Conservation (phyloP, 2,797 vertebrate genomes). For the Zalophus californianus region DNA sequence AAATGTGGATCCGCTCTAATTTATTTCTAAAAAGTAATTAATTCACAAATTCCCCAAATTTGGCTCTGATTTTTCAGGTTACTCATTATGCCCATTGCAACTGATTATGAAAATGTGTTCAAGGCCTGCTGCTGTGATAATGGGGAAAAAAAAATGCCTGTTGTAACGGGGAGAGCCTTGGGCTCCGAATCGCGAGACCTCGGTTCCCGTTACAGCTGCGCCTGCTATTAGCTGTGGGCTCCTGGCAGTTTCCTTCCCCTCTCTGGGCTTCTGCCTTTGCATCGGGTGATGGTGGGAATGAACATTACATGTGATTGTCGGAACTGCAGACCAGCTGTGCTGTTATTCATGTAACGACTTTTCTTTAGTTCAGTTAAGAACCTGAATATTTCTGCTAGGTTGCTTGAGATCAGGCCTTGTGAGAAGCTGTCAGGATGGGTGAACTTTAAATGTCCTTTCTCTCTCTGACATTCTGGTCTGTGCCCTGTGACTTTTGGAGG, state of each 20-base stretch:
- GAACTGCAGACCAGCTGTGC: background rate
- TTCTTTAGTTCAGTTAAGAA: background rate
- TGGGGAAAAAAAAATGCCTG: too few relatives aligned
- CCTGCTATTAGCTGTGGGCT: background rate
- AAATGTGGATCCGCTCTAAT: background rate
- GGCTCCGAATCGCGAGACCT: rapidly evolving
- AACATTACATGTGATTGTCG: background rate
- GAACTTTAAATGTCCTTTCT: background rate
- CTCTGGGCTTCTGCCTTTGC: background rate
- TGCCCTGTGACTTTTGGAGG: background rate
- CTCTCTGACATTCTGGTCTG: background rate
- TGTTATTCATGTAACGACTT: background rate
- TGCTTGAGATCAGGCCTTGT: background rate
- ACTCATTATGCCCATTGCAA: background rate
- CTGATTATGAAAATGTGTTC: background rate
- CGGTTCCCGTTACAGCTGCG: background rate
- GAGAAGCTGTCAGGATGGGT: background rate
- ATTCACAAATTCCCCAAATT: background rate
- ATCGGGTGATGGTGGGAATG: too few relatives aligned
- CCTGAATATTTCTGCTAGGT: background rate
- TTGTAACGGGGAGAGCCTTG: rapidly evolving
- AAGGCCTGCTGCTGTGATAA: background rate
- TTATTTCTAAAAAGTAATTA: background rate
- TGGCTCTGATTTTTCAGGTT: background rate
- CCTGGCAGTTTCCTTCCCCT: too few relatives aligned